These are phyloP conservation scores for Hydractinia symbiolongicarpus DNA, from an alignment of 30 jellyfish, hydroid and myxozoan genomes.

Conservation along the genomic window DNA sequence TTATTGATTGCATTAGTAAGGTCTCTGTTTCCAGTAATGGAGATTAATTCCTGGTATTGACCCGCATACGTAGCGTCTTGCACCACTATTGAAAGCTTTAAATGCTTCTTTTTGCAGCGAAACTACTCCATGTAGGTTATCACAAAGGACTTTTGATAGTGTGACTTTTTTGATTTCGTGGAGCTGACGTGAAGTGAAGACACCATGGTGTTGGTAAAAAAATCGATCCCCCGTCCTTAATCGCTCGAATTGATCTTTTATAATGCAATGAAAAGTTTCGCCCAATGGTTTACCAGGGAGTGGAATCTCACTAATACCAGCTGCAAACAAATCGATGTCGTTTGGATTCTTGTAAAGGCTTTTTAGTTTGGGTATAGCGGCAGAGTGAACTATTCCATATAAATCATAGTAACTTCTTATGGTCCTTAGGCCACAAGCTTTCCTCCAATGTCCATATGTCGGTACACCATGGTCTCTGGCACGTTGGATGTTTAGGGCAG, in stretches of 20 bases:
- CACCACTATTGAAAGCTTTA: conserved; percentile 12
- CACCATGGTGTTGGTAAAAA: conserved; percentile 1
- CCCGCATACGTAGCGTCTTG: no score
- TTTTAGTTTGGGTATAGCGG: no score
- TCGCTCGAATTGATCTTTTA: background rate
- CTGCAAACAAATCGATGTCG: conserved; percentile 1
- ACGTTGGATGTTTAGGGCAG: conserved; percentile 40
- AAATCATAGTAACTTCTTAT: background rate
- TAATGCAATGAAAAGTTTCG: conserved; percentile 5
- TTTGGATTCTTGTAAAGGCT: background rate
- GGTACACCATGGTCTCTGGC: conserved; percentile 53
- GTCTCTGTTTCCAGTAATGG: no score
- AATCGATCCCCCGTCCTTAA: conserved; percentile 13
- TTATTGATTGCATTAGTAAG: no score
- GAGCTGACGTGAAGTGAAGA: conserved; percentile 9
- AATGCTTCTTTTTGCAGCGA: conserved; percentile 67
- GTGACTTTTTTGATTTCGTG: background rate
- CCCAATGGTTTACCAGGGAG: background rate
- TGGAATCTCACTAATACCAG: background rate
- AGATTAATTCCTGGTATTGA: no score
- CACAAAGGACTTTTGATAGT: conserved; percentile 56
- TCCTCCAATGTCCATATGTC: conserved; percentile 2
- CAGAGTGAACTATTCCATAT: no score
- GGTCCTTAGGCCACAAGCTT: background rate
- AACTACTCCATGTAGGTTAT: conserved; percentile 53